Evolutionary conservation across 23 tunicate species (phyloP).

Genomic region (Oikopleura vanhoeffeni): DNA sequence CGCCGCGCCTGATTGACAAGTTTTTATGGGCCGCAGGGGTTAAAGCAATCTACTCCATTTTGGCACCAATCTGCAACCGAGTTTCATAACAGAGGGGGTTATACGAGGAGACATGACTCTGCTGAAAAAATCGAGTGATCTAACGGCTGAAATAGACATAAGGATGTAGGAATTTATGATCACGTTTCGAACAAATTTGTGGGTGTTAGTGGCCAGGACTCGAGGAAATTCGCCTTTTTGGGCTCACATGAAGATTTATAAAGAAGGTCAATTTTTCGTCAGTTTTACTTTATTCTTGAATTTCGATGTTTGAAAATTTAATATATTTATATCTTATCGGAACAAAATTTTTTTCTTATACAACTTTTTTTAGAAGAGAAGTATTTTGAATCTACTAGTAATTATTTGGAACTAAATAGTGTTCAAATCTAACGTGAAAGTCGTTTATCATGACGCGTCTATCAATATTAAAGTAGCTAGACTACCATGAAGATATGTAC

Average conservation of each 20-base stretch:
- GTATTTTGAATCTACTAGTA: too few species aligned
- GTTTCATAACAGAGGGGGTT: constrained; percentile 21
- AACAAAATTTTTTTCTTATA: too few species aligned
- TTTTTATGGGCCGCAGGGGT: constrained; percentile 45
- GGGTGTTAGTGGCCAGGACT: constrained; percentile 58
- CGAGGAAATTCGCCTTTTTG: constrained; percentile 72
- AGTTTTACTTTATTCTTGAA: not conserved
- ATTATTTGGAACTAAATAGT: too few species aligned
- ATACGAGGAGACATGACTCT: not conserved
- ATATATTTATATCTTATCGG: too few species aligned
- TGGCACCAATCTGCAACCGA: constrained; percentile 35
- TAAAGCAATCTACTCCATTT: constrained; percentile 36
- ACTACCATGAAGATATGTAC: too few species aligned
- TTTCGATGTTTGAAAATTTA: too few species aligned
- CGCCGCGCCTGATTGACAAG: constrained; percentile 83
- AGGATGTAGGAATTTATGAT: constrained; percentile 13
- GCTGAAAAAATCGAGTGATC: not conserved
- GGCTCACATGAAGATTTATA: constrained; percentile 33
- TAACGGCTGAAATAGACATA: not conserved
- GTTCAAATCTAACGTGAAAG: too few species aligned
- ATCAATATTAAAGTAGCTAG: too few species aligned
- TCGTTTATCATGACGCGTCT: too few species aligned
- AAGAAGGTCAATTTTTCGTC: not conserved
- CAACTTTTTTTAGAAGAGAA: too few species aligned
- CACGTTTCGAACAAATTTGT: constrained; percentile 26